Evolutionary conservation across 2,888 invertebrate genomes (phyloP).

Genomic region (Hylaea fasciaria): DNA sequence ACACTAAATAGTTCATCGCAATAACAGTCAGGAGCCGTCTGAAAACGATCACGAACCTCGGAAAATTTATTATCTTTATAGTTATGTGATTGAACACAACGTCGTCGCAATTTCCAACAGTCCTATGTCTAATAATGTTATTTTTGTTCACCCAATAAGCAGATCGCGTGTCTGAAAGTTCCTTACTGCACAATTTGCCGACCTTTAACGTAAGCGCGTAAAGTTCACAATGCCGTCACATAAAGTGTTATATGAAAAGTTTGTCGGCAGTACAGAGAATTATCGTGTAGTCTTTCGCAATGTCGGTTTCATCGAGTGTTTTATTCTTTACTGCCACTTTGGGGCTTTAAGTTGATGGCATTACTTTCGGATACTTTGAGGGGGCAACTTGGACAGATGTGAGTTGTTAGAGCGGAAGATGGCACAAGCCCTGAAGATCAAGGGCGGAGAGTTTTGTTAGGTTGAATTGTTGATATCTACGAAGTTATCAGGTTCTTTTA

Average conservation of each 20-base stretch:
- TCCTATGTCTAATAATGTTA: constrained; percentile 70
- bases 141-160: constrained; percentile 64
- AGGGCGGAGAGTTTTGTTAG: constrained; percentile 21
- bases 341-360: constrained; percentile 51
- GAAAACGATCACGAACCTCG: constrained; percentile 54
- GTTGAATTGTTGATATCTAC: constrained; percentile 1
- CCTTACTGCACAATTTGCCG: constrained; percentile 35
- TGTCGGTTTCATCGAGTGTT: constrained; percentile 62
- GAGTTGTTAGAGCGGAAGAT: constrained; percentile 32
- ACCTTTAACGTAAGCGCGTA: constrained; percentile 43
- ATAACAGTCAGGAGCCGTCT: constrained; percentile 37
- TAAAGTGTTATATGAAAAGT: constrained; percentile 52
- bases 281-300: constrained; percentile 58
- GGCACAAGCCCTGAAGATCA: constrained; percentile 26
- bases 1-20: constrained; percentile 22
- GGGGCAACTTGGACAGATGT: constrained; percentile 42
- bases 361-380: constrained; percentile 40
- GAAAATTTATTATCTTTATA: constrained; percentile 60
- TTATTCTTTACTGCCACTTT: constrained; percentile 56
- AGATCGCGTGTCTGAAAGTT: constrained; percentile 60
- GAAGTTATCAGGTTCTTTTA: not conserved
- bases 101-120: constrained; percentile 60
- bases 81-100: constrained; percentile 65
- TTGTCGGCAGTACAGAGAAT: constrained; percentile 54
- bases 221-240: constrained; percentile 38